Evolutionary conservation across 2,113 vertebrate species (phyloP).

Genomic region (Pterocles burchelli): DNA sequence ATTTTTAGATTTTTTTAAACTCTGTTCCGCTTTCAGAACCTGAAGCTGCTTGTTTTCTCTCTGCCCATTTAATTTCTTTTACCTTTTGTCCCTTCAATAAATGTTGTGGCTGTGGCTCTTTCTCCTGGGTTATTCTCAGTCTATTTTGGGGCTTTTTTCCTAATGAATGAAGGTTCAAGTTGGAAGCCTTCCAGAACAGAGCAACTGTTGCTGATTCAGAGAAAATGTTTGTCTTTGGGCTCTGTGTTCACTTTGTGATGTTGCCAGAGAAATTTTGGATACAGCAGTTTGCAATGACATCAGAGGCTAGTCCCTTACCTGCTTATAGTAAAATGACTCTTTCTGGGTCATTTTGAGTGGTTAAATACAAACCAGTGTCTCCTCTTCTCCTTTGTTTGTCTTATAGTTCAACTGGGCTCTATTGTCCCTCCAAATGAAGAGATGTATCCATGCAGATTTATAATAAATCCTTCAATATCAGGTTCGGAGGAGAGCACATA

Average conservation of each 20-base stretch:
- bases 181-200: constrained; percentile 35
- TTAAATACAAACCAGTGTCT: background rate
- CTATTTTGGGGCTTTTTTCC: background rate
- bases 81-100: background rate
- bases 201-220: constrained; percentile 49
- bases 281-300: constrained; percentile 11
- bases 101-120: background rate
- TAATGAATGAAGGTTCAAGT: constrained; percentile 32
- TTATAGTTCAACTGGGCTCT: background rate
- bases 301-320: constrained; percentile 25
- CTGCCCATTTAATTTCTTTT: background rate
- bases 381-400: background rate
- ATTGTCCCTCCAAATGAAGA: background rate
- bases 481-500: background rate
- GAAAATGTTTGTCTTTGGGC: constrained; percentile 41
- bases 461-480: background rate
- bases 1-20: background rate
- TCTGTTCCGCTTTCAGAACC: background rate
- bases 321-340: background rate
- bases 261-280: constrained; percentile 23
- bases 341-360: background rate
- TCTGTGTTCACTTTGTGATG: constrained; percentile 16
- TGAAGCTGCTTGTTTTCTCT: background rate
- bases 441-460: background rate
- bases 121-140: background rate